Conservation (phyloP, 2,888 invertebrate species). For the Parnassius glacialis region DNA sequence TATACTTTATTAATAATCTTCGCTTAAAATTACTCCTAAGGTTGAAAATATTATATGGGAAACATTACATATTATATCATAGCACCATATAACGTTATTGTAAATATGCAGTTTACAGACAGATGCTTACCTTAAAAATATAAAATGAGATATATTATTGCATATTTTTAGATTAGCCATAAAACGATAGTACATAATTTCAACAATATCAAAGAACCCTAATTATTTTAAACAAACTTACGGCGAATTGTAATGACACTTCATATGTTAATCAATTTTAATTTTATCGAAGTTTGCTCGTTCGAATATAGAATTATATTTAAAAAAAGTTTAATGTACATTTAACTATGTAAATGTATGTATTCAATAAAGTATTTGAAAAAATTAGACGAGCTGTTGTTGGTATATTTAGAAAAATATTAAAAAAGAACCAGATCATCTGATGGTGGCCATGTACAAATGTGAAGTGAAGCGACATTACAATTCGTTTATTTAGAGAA, state of each 20-base stretch:
- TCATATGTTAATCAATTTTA: constrained; percentile 79
- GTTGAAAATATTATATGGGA: constrained; percentile 53
- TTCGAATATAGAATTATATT: constrained; percentile 79
- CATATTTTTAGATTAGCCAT: constrained; percentile 72
- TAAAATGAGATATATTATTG: constrained; percentile 57
- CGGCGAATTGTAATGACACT: constrained; percentile 55
- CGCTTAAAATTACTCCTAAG: constrained; percentile 58
- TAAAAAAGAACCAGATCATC: constrained; percentile 82
- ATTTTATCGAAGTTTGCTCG: constrained; percentile 81
- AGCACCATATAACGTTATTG: constrained; percentile 57
- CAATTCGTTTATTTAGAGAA: constrained; percentile 50
- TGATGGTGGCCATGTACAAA: constrained; percentile 87
- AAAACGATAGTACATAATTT: constrained; percentile 75
- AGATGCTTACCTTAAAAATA: constrained; percentile 62
- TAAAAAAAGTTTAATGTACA: constrained; percentile 68
- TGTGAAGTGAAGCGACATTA: constrained; percentile 68
- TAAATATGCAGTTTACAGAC: constrained; percentile 65
- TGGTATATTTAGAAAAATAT: constrained; percentile 81
- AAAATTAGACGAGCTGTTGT: constrained; percentile 74
- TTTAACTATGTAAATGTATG: constrained; percentile 60
- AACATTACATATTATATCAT: constrained; percentile 48
- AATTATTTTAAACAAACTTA: constrained; percentile 53
- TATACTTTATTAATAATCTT: constrained; percentile 57
- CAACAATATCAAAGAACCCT: constrained; percentile 76
- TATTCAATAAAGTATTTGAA: constrained; percentile 60